Conservation (phyloP, 2,888 invertebrate species). For the Tromatobia lineatoria region DNA sequence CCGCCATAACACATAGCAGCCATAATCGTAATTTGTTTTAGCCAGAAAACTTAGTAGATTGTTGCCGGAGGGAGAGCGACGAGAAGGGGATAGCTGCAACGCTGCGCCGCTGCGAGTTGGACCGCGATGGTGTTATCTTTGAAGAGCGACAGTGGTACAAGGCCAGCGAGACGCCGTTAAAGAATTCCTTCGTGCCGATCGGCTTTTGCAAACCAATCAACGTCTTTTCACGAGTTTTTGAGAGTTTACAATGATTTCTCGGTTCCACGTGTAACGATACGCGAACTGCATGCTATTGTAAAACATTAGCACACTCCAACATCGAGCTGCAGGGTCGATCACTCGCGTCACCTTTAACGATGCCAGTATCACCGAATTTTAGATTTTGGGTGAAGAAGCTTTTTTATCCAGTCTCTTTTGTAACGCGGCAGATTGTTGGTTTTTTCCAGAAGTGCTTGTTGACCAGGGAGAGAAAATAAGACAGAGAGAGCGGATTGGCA, state of each 20-base stretch:
- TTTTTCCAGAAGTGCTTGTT: background rate
- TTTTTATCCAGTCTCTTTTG: slow-evolving; percentile 31
- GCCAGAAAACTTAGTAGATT: slow-evolving; percentile 19
- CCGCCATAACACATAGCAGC: slow-evolving; percentile 83
- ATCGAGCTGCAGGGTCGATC: slow-evolving; percentile 81
- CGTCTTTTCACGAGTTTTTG: slow-evolving; percentile 97
- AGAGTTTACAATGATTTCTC: slow-evolving; percentile 96
- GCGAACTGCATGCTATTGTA: slow-evolving; percentile 90
- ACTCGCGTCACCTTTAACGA: slow-evolving; percentile 76
- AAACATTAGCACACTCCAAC: slow-evolving; percentile 85
- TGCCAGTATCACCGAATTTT: slow-evolving; percentile 76
- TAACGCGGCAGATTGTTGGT: slow-evolving; percentile 9
- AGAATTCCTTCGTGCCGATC: slow-evolving; percentile 55
- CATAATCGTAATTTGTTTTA: slow-evolving; percentile 75
- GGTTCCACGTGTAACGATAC: slow-evolving; percentile 96
- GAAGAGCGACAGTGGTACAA: slow-evolving; percentile 67
- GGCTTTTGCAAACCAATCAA: slow-evolving; percentile 86
- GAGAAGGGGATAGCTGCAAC: slow-evolving; percentile 31
- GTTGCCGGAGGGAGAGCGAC: slow-evolving; percentile 29
- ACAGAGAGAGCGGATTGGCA: background rate
- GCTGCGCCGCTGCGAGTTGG: slow-evolving; percentile 31
- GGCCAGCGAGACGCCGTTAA: slow-evolving; percentile 64
- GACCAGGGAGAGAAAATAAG: background rate
- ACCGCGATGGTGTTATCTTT: slow-evolving; percentile 56
- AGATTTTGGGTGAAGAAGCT: background rate